Conservation (phyloP, 2,113 vertebrate species). For the Ploceus nigricollis region DNA sequence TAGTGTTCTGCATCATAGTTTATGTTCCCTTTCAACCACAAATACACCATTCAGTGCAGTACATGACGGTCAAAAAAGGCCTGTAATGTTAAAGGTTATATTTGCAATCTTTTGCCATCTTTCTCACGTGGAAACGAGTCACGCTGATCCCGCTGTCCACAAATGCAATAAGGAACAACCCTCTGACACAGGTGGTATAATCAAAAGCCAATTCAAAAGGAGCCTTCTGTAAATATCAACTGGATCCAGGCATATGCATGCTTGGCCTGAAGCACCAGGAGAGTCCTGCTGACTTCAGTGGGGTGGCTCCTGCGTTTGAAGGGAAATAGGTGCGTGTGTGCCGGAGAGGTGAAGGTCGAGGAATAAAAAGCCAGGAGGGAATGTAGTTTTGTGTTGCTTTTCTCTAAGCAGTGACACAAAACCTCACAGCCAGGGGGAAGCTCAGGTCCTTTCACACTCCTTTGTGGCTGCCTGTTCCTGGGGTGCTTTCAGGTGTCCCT, state of each 20-base stretch:
- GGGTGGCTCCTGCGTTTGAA: neutral
- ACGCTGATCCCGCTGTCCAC: neutral
- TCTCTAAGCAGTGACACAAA: neutral
- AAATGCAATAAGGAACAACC: neutral
- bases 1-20: neutral
- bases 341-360: neutral
- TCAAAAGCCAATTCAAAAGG: conserved; percentile 55
- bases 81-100: conserved; percentile 31
- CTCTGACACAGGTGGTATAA: conserved; percentile 2
- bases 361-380: neutral
- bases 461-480: neutral
- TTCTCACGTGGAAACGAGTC: neutral
- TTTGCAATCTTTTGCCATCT: conserved; percentile 34
- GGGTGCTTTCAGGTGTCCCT: neutral
- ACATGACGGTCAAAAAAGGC: conserved; percentile 3
- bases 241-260: conserved; percentile 22
- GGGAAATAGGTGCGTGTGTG: neutral
- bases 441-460: neutral
- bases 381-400: neutral
- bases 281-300: conserved; percentile 13
- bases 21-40: neutral
- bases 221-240: conserved; percentile 32
- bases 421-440: neutral
- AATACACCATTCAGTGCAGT: neutral
- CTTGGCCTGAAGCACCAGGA: neutral